Evolutionary conservation across 2,113 vertebrate genomes (phyloP), one percentile per base, ranked within the genome.

Genomic region (Hymenochirus boettgeri): DNA sequence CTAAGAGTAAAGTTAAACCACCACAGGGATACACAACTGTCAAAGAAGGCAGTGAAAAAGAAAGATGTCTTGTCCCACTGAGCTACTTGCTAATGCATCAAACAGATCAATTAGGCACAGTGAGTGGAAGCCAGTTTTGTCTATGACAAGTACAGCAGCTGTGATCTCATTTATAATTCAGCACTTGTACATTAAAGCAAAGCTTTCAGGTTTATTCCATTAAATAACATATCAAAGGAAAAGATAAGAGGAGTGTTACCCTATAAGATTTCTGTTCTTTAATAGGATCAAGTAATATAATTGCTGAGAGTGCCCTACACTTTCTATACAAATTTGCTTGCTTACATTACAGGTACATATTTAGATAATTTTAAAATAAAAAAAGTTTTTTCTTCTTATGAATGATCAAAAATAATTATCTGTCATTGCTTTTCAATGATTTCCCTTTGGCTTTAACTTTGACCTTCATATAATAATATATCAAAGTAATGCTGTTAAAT

Each of bases 111-210:
- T 57, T 35, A 72, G 56, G 9, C 26, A 29, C 25, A n/a, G 25
- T 42, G 39, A 47, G 56, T 26, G 24, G 60, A 19, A 62, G 65
- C 27, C 9, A 57, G 47, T 47, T 22, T 33, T 46, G 31, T 51
- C 50, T 47, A 25, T 62, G 67, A 73, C 61, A 61, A 1, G 57
- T 52, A 48, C 25, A 27, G n/a, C 46, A 35, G 61, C 69, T 61
- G 62, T 2, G 60, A 56, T 39, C 26, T 62, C 52, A 71, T 35
- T 42, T 57, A 57, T 65, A 65, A 46, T 56, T 61, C 29, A 72
- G 25, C 53, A 53, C 45, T 29, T 48, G 58, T 37, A 66, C 55
- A 29, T 58, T 69, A 69, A 53, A 52, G 56, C 42, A 42, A 65
- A 48, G 55, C 39, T 25, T 22, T 27, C 31, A 60, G 47, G 65